Conservation (phyloP, 2,888 invertebrate species). For the Caenorhabditis sp. region DNA sequence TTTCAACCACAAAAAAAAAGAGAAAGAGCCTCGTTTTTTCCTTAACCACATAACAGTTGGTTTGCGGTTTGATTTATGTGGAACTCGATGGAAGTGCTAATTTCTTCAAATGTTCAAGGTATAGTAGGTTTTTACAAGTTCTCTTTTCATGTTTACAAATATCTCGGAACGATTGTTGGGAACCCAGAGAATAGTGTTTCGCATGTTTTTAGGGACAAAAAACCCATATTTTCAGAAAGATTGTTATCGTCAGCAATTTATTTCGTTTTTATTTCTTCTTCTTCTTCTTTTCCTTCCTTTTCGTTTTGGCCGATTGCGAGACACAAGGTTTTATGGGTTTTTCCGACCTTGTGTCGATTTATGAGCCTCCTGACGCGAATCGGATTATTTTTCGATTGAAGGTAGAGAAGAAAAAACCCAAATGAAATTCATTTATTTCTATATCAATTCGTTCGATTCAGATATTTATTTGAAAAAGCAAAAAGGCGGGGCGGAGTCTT, state of each 20-base stretch:
- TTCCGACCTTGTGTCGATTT: background rate
- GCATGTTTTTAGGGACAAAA: background rate
- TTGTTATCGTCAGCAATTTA: conserved; percentile 1
- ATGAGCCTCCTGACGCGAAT: conserved; percentile 15
- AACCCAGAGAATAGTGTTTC: background rate
- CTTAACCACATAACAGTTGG: too few relatives aligned
- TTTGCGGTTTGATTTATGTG: too few relatives aligned
- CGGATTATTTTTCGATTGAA: conserved; percentile 7
- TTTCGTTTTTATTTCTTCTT: background rate
- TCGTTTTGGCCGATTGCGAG: background rate
- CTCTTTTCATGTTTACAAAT: too few relatives aligned
- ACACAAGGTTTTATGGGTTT: conserved; percentile 1
- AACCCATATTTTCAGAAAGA: background rate
- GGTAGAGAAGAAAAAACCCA: too few relatives aligned
- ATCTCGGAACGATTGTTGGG: background rate
- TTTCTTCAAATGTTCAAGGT: too few relatives aligned
- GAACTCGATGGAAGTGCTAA: too few relatives aligned
- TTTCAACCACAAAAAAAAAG: background rate
- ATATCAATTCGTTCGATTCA: conserved; percentile 13
- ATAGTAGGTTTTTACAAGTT: too few relatives aligned
- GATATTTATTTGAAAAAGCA: too few relatives aligned
- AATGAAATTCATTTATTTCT: conserved; percentile 11
- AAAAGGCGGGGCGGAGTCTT: too few relatives aligned
- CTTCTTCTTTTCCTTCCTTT: conserved; percentile 4
- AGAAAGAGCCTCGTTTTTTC: too few relatives aligned